phyloP scores from a whole-genome alignment of 2,113 vertebrate species.

The Mirounga angustirostris region DNA sequence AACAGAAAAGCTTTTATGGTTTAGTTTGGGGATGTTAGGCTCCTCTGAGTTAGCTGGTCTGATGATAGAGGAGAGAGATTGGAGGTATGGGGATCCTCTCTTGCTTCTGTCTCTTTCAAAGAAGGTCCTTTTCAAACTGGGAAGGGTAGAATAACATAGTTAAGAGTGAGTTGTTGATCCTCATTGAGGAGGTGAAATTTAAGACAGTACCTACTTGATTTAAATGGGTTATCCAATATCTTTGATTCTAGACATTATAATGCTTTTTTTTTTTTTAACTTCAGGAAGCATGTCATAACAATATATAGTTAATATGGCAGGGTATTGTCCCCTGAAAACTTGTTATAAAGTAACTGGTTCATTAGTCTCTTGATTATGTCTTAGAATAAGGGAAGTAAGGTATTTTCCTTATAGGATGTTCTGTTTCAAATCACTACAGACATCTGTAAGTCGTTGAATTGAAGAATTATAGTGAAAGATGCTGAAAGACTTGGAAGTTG shows the following conservation, averaged over 20 bases:
- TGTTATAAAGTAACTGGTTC: neutral
- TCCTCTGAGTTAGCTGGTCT: neutral
- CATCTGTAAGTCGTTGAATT: neutral
- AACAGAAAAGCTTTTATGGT: neutral
- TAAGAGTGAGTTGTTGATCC: neutral
- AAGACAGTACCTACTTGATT: neutral
- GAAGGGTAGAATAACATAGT: neutral
- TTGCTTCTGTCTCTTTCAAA: conserved; percentile 10
- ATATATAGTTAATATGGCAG: neutral
- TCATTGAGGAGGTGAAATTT: neutral
- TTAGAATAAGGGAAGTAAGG: conserved; percentile 1
- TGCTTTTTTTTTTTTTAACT: neutral
- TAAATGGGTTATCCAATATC: neutral
- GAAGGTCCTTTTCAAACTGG: neutral
- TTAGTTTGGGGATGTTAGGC: neutral
- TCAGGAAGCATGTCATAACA: neutral
- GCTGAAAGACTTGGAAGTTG: neutral
- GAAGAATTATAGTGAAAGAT: conserved; percentile 1
- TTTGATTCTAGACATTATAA: neutral
- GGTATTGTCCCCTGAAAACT: neutral
- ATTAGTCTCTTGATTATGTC: neutral
- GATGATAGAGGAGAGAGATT: neutral
- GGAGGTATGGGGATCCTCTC: neutral
- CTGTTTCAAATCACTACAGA: neutral
- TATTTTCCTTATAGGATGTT: neutral